phyloP scores from a whole-genome alignment of 2,888 invertebrate species.

The Clivina fossor region DNA sequence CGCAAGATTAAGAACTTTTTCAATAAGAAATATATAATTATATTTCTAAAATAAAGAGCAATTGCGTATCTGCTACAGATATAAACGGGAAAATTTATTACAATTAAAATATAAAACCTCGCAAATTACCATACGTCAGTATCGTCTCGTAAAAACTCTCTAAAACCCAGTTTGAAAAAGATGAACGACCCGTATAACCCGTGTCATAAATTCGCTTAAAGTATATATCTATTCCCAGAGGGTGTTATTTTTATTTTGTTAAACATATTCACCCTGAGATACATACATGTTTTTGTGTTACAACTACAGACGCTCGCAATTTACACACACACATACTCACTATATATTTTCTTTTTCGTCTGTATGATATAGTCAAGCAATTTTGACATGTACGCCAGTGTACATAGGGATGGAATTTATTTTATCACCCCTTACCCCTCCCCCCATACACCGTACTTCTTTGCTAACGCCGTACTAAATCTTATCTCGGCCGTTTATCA shows the following conservation, averaged over 20 bases:
- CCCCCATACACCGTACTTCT: no score
- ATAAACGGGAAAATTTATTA: no score
- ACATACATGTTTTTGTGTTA: no score
- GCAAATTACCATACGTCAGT: no score
- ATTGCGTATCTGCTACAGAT: no score
- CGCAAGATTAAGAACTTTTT: no score
- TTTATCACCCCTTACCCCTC: not conserved
- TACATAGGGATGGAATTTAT: slow-evolving; percentile 2
- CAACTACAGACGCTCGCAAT: slow-evolving; percentile 26
- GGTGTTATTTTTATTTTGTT: slow-evolving; percentile 47
- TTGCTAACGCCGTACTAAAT: no score
- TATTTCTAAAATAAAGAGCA: no score
- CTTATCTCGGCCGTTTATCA: slow-evolving; percentile 32
- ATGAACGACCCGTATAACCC: slow-evolving; percentile 49
- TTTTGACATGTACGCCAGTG: slow-evolving; percentile 3
- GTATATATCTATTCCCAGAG: slow-evolving; percentile 47
- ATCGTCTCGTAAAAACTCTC: no score
- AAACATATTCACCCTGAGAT: slow-evolving; percentile 44
- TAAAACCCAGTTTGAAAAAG: slow-evolving; percentile 46
- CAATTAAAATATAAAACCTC: no score
- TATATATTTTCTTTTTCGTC: not conserved
- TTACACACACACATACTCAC: slow-evolving; percentile 9
- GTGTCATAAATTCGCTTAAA: slow-evolving; percentile 52
- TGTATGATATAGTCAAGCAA: not conserved
- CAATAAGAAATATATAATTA: no score